Conservation (phyloP, 2,888 invertebrate genomes). For the Electrophaes corylata region DNA sequence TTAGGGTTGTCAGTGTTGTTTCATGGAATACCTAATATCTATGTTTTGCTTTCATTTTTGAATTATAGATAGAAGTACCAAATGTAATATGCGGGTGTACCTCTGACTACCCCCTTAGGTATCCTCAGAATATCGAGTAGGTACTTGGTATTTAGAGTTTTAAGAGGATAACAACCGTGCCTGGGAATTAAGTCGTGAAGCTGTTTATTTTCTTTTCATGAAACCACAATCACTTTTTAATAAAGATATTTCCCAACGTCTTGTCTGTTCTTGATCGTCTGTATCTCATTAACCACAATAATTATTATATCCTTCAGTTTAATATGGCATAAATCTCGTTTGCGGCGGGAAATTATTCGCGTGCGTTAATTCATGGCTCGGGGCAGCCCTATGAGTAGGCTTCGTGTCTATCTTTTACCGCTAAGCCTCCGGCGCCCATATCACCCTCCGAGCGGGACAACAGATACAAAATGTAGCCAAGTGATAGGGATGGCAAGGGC, state of each 20-base stretch:
- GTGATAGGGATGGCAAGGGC: conserved; percentile 62
- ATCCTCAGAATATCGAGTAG: no score
- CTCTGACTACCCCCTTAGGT: no score
- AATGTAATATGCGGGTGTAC: no score
- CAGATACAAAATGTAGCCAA: conserved; percentile 46
- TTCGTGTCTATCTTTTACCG: conserved; percentile 81
- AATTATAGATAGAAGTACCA: neutral
- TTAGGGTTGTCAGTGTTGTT: conserved; percentile 3
- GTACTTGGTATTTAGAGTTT: no score
- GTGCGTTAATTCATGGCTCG: conserved; percentile 59
- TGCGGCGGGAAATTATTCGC: conserved; percentile 64
- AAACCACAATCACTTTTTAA: no score
- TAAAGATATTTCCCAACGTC: neutral
- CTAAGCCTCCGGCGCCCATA: conserved; percentile 81
- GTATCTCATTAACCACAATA: conserved; percentile 56
- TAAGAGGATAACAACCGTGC: no score
- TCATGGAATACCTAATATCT: neutral
- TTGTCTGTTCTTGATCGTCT: conserved; percentile 16
- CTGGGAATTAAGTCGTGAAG: no score
- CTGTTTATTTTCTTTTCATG: no score
- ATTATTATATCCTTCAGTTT: conserved; percentile 59
- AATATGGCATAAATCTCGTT: conserved; percentile 60
- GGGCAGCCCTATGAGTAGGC: conserved; percentile 67
- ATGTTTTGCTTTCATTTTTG: neutral
- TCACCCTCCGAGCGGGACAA: conserved; percentile 62